Base-by-base conservation (phyloP, 2,113 vertebrate genomes). In the Cnemophilus loriae region DNA sequence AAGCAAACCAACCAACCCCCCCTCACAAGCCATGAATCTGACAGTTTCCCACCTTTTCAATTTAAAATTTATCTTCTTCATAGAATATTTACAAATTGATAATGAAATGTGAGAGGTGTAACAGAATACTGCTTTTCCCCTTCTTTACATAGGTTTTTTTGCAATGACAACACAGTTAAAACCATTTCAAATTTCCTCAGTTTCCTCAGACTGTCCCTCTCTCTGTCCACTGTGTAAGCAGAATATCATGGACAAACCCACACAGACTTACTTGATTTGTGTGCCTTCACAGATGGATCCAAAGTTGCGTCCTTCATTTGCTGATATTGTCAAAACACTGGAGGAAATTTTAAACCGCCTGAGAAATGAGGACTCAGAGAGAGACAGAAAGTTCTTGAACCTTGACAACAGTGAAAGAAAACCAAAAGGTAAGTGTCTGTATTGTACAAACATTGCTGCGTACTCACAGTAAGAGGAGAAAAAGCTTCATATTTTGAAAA, bases 221-320 rank as follows among this genome's bases (percentile, higher is more conserved):
- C 5, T n/a, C 57, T 82, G 47, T 37, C 42, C 30, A 4, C 63
- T 61, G 6, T 69, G 26, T 64, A 52, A 77, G 32, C 10, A 84
- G 59, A 85, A 22, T 9, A 83, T 41, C 28, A 13, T 49, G 26
- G 49, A 35, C n/a, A 67, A 86, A 59, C 24, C n/a, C 44, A 32
- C 18, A 0, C 53, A 41, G 84, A 47, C 37, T 60, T 44, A 32
- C 0, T 41, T 88, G 71, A 26, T 82, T 85, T 60, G 16, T 97
- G 26, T 89, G 70, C 63, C 1, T 90, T 88, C 68, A 73, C 96
- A 99, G 99, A 99, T 99, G 99, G 99, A 99, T 95, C 99, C 99
- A 64, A 99, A 99, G 91, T 93, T 99, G 78, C 98, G 99, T 67
- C 99, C 99, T 55, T 99, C 99, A 19, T 99, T 99, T 97, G 86